A percentile compares a stretch with the other conserved stretches of the same genome.
phyloP scores from a whole-genome alignment of 2,113 vertebrate species.

The Gavialis gangeticus region DNA sequence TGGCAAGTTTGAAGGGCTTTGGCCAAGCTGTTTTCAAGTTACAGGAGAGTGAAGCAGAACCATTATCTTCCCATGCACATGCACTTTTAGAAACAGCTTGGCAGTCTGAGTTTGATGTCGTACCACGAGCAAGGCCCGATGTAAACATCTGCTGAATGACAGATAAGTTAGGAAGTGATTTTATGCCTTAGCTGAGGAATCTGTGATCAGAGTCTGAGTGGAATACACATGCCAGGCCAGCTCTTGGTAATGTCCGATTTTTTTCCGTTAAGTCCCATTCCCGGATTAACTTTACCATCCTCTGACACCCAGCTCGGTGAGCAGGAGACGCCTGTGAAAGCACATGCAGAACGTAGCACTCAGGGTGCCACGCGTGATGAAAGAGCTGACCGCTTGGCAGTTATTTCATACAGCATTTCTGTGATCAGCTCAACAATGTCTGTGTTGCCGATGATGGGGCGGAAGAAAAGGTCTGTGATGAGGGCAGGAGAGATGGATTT shows the following conservation, averaged over 20 bases:
- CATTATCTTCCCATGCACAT: rapidly evolving
- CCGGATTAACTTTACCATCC: rapidly evolving
- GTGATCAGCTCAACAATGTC: constrained; percentile 86
- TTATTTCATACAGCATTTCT: constrained; percentile 85
- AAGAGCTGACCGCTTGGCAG: not conserved
- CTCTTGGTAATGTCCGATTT: rapidly evolving
- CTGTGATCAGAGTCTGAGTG: rapidly evolving
- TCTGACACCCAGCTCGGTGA: rapidly evolving
- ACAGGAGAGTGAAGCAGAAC: not conserved
- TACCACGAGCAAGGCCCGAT: not conserved
- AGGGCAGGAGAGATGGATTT: constrained; percentile 85
- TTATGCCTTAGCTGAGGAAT: not conserved
- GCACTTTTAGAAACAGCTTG: rapidly evolving
- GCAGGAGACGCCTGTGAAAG: rapidly evolving
- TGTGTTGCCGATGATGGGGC: constrained; percentile 86
- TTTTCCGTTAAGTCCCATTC: rapidly evolving
- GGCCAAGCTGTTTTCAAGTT: not conserved
- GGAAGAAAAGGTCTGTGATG: constrained; percentile 91
- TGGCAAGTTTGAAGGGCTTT: not conserved
- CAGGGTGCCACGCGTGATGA: rapidly evolving
- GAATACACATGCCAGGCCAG: rapidly evolving
- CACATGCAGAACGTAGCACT: rapidly evolving
- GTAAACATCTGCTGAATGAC: not conserved
- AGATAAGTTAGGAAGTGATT: not conserved
- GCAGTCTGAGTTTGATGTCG: not conserved